Evolutionary conservation across 2,888 invertebrate species (phyloP).

Genomic region (Pantelozetes paolii): DNA sequence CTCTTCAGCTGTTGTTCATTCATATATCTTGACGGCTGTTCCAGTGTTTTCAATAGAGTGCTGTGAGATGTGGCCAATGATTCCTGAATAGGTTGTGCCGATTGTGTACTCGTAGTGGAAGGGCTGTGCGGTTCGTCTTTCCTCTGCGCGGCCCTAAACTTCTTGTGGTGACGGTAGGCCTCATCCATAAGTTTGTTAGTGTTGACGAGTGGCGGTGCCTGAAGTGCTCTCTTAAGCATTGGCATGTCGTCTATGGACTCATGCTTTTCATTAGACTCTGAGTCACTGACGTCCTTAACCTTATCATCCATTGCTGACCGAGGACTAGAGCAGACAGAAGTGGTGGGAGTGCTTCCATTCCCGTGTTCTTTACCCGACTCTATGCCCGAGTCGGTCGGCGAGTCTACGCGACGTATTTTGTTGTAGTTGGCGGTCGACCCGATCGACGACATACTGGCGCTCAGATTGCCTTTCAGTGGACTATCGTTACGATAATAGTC

Average conservation of each 20-base stretch:
- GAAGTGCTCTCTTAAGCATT: constrained; percentile 81
- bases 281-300: constrained; percentile 61
- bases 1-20: constrained; percentile 86
- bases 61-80: constrained; percentile 55
- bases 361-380: constrained; percentile 86
- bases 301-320: constrained; percentile 57
- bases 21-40: constrained; percentile 83
- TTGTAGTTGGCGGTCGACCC: constrained; percentile 40
- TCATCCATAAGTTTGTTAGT: constrained; percentile 83
- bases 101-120: constrained; percentile 43
- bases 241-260: constrained; percentile 78
- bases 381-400: constrained; percentile 87
- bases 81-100: constrained; percentile 39
- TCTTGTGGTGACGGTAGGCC: constrained; percentile 91
- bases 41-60: constrained; percentile 79
- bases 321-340: constrained; percentile 53
- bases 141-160: constrained; percentile 63
- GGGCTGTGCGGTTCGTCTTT: constrained; percentile 46
- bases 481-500: constrained; percentile 34
- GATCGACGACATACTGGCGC: constrained; percentile 9
- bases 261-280: constrained; percentile 54
- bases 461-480: constrained; percentile 16
- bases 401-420: constrained; percentile 61
- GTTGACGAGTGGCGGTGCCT: constrained; percentile 85
- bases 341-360: constrained; percentile 55